phyloP scores from a whole-genome alignment of 1,140 invertebrate genomes.

The Telenomus remus region DNA sequence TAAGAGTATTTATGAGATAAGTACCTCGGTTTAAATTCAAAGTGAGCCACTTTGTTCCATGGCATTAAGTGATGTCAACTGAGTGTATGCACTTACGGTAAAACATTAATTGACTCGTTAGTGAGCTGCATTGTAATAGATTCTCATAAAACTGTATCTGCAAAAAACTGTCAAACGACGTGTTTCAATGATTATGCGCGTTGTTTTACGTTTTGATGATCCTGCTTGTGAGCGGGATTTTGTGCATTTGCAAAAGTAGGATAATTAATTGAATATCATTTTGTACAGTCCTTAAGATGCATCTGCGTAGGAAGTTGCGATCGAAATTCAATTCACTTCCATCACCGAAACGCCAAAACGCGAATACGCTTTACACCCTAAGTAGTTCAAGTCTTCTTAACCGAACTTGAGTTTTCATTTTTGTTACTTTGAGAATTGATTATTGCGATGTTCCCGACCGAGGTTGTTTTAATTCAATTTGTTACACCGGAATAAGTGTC shows the following conservation, averaged over 20 bases:
- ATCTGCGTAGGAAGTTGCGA: not conserved
- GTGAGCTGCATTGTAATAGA: slow-evolving; percentile 15
- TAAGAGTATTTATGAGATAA: not conserved
- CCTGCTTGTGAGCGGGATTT: no score
- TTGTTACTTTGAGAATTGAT: no score
- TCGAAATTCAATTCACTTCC: slow-evolving; percentile 5
- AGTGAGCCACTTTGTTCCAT: slow-evolving; percentile 22
- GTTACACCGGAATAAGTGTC: no score
- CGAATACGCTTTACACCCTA: slow-evolving; percentile 1
- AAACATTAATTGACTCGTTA: slow-evolving; percentile 15
- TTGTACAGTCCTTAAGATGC: not conserved
- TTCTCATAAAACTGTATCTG: not conserved
- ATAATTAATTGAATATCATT: no score
- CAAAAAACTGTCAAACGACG: no score
- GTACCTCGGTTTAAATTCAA: slow-evolving; percentile 7
- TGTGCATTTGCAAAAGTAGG: no score
- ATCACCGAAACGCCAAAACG: slow-evolving; percentile 8
- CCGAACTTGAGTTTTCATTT: not conserved
- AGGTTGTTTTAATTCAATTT: no score
- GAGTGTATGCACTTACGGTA: slow-evolving; percentile 7
- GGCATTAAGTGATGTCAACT: slow-evolving; percentile 13
- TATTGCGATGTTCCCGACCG: no score
- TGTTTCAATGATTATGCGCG: no score
- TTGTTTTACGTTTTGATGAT: no score
- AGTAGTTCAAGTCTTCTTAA: not conserved